Conservation (phyloP, 2,113 vertebrate species). For the Tringa solitaria region DNA sequence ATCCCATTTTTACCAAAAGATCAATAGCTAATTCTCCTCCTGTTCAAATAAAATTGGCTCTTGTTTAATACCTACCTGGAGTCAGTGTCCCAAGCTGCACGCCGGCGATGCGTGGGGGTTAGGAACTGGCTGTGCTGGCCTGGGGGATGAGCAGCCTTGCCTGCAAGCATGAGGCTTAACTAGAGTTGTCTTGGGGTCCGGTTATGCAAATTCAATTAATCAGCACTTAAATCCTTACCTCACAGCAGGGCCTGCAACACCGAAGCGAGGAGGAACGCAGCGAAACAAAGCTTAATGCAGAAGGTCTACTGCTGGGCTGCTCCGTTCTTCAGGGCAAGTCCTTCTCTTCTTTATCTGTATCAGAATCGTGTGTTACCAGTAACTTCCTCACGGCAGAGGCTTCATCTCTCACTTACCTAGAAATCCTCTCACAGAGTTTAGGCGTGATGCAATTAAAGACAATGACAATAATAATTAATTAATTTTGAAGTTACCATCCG, state of each 20-base stretch:
- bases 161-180: background rate
- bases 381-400: background rate
- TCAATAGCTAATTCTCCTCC: background rate
- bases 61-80: background rate
- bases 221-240: background rate
- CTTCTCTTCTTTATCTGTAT: background rate
- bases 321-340: background rate
- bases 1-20: background rate
- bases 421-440: background rate
- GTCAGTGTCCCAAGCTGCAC: background rate
- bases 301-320: background rate
- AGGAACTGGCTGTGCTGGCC: background rate
- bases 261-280: background rate
- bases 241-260: background rate
- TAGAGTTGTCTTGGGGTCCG: background rate
- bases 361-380: accelerated
- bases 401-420: background rate
- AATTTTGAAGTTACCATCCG: background rate
- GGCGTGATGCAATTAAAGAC: background rate
- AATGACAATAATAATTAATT: background rate
- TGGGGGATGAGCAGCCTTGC: background rate
- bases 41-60: background rate
- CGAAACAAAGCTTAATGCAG: background rate
- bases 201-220: background rate
- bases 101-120: accelerated